Conservation (phyloP, 2,113 vertebrate species). For the Malurus cyaneus region DNA sequence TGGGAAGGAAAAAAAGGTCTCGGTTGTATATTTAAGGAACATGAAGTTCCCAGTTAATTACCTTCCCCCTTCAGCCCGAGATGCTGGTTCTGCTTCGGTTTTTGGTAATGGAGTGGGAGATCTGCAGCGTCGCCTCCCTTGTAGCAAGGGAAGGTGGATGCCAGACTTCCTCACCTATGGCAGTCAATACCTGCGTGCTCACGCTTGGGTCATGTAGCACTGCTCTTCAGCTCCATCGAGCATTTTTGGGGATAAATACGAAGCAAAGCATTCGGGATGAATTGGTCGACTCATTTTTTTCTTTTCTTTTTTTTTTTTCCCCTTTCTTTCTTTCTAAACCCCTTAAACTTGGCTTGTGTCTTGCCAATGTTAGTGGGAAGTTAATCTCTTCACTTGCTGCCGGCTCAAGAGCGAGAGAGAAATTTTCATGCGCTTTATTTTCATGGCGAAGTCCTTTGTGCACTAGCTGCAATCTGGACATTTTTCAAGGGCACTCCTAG, state of each 20-base stretch:
- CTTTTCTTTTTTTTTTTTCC: accelerated
- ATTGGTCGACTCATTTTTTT: not conserved
- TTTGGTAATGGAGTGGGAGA: not conserved
- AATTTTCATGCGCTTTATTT: not conserved
- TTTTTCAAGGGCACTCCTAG: conserved; percentile 45
- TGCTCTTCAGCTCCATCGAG: not conserved
- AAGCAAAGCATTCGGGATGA: not conserved
- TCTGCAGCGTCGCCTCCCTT: not conserved
- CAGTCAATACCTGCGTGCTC: not conserved
- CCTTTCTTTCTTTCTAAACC: not conserved
- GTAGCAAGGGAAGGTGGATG: not conserved
- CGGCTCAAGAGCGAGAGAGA: not conserved
- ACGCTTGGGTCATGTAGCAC: not conserved
- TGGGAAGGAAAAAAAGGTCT: not conserved
- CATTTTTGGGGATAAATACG: not conserved
- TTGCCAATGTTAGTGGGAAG: not conserved
- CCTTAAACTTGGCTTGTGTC: not conserved
- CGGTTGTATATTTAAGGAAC: not conserved
- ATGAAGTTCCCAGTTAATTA: conserved; percentile 1
- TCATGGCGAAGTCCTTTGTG: conserved; percentile 13
- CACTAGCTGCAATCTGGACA: conserved; percentile 29
- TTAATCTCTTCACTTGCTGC: not conserved
- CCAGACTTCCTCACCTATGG: not conserved
- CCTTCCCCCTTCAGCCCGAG: not conserved
- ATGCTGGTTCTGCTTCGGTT: not conserved